Base-by-base conservation (phyloP, 2,888 invertebrate species). In the Acronicta alni region DNA sequence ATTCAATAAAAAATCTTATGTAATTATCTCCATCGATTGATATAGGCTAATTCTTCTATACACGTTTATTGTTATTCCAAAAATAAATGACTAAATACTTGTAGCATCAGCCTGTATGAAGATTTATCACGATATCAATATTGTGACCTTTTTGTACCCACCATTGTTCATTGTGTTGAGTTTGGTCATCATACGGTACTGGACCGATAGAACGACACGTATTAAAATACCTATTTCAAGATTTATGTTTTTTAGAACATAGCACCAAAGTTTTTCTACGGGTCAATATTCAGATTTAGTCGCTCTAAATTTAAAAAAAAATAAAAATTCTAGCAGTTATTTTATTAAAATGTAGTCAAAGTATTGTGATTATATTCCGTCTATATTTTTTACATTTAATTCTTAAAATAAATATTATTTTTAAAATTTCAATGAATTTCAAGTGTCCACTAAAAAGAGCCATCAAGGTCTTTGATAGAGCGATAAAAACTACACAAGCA, bases 151-250 rank as follows among this genome's bases (percentile, higher is more conserved):
- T 90, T 89, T 89, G 88, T 91, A 82, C 87, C 81, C 74, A 80
- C 83, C 84, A 93, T 92, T 92, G 93, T 92, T 89, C 93, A 92
- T 92, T 93, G 92, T 93, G 81, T 88, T 83, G 82, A 84, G 84
- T 82, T 88, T 91, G 91, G 91, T 90, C 91, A 92, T 88, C 89
- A 85, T 85, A 75, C 75, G 75, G 88, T 88, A 90, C 81, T 35
- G 80, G 66, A 67, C 55, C 78, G 51, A 53, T 55, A 62, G 77
- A 81, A 71, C 74, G 74, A 71, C 65, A 66, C 44, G 48, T 59
- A 20, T 69, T 20, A 9, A 39, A 26, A 47, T 62, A 41, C 14
- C 9, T 30, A 39, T 26, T 60, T 43, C 10, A 17, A 14, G 9
- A 12, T 38, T 1, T 30, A 3, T 18, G 38, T 32, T 23, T 3